phyloP scores from a whole-genome alignment of 2,113 vertebrate genomes.

The Erythrocebus patas region DNA sequence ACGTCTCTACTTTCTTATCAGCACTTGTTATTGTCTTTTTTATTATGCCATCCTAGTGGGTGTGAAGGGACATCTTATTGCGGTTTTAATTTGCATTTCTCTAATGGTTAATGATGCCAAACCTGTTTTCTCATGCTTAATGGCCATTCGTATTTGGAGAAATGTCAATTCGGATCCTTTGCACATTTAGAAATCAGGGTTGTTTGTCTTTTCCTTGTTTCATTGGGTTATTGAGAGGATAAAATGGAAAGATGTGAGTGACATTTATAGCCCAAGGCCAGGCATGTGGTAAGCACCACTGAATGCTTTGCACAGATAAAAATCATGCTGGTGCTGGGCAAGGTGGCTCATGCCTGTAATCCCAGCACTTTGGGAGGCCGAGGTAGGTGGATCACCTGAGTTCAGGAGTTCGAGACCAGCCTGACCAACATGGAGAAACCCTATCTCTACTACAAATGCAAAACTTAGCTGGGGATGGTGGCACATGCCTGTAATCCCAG shows the following conservation, averaged over 20 bases:
- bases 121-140: not conserved
- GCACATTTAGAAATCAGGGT: not conserved
- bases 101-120: accelerated
- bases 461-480: too few species aligned
- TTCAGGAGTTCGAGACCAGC: too few species aligned
- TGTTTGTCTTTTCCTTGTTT: not conserved
- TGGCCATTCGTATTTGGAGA: not conserved
- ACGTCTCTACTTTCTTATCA: not conserved
- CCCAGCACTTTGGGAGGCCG: too few species aligned
- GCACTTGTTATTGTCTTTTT: not conserved
- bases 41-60: not conserved
- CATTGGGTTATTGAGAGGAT: not conserved
- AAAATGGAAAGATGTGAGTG: not conserved
- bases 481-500: accelerated
- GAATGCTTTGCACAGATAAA: not conserved
- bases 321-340: not conserved
- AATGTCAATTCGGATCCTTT: not conserved
- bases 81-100: not conserved
- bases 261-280: accelerated
- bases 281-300: accelerated
- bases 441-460: too few species aligned
- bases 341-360: too few species aligned
- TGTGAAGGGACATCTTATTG: not conserved
- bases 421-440: too few species aligned
- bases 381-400: too few species aligned